Base-by-base conservation (phyloP, 2,888 invertebrate species). In the Idaea biselata region DNA sequence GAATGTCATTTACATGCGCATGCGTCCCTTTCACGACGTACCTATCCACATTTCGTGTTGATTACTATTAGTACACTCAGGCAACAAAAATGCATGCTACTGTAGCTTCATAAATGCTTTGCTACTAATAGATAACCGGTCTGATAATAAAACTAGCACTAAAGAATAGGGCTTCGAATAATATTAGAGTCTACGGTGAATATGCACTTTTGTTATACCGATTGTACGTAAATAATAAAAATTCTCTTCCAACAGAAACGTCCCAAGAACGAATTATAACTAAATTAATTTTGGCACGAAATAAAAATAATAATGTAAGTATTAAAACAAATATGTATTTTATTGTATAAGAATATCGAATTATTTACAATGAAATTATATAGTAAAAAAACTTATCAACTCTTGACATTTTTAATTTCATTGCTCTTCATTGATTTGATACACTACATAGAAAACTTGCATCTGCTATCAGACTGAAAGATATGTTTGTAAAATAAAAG, bases 361-460 rank as follows among this genome's bases (percentile, higher is more conserved):
- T 87, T 90, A 91, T 92, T 87, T 89, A 91, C 91, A 91, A 92
- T 91, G 91, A 91, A 90, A 91, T 90, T 86, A 87, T 80, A 84
- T 85, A 86, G 85, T 87, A 86, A 69, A 64, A 68, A 62, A 69
- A 16, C n/a, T 81, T 81, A 83, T 79, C 85, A 82, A 83, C 70
- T 80, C 81, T 82, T 5, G 81, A 87, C 81, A 86, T 78, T 81
- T 79, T 80, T 84, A 89, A 91, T 89, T 90, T 89, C 91, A 91
- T 91, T 90, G 89, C 82, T 87, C 85, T 86, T 88, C 85, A 86
- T 87, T 86, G 87, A 89, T 56, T 18, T 18, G 81, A 85, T 90
- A 90, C 87, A 91, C 91, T 91, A 91, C 91, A 91, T 80, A 88
- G 91, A 91, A 91, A 92, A 91, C 92, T 91, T 91, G 91, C 91